A percentile compares a stretch with the other conserved stretches of the same genome.
Conservation (phyloP, 2,888 invertebrate species). For the Cylloceria caligata region DNA sequence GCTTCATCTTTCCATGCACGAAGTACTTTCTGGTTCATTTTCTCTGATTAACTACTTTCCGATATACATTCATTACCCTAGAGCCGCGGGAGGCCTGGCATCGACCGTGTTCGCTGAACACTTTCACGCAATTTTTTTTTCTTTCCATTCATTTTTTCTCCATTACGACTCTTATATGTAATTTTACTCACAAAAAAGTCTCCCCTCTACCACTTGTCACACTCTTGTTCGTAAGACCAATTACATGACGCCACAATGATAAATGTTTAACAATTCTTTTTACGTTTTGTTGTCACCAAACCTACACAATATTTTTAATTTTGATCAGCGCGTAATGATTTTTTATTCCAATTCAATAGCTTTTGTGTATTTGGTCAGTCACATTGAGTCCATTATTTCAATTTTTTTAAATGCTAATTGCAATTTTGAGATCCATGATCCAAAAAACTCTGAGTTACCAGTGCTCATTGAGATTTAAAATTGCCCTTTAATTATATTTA, state of each 20-base stretch:
- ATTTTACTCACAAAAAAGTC: neutral
- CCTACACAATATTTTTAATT: too few relatives aligned
- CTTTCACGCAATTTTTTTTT: neutral
- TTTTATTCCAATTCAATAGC: too few relatives aligned
- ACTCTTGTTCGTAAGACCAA: neutral
- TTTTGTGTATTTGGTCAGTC: too few relatives aligned
- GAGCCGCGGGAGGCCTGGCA: neutral
- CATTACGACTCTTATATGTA: neutral
- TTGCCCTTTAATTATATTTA: too few relatives aligned
- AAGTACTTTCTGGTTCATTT: slow-evolving; percentile 64
- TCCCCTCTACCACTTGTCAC: neutral
- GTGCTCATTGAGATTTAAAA: too few relatives aligned
- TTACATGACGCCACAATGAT: neutral
- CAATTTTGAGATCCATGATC: too few relatives aligned
- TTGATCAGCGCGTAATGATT: too few relatives aligned
- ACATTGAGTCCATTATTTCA: too few relatives aligned
- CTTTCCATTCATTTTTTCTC: neutral
- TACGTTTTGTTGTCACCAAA: too few relatives aligned
- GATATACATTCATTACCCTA: slow-evolving; percentile 63
- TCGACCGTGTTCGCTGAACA: neutral
- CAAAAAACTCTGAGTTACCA: too few relatives aligned
- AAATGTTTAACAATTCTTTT: too few relatives aligned
- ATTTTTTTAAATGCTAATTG: too few relatives aligned
- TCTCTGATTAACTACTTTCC: slow-evolving; percentile 65
- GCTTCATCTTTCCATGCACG: slow-evolving; percentile 69